Evolutionary conservation across 1,140 invertebrate species (phyloP).

Genomic region (Drosophila littoralis): DNA sequence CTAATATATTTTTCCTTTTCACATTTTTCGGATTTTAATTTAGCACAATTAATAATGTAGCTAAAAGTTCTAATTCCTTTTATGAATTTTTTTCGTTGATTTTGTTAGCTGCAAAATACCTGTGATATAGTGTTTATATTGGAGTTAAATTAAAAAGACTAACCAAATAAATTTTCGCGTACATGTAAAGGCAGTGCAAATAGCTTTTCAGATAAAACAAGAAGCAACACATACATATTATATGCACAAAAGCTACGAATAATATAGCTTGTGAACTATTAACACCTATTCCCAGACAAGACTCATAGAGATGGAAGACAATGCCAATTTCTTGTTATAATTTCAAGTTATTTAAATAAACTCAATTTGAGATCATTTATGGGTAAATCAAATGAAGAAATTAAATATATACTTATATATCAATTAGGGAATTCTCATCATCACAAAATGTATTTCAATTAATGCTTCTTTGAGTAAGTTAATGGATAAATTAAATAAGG

Average conservation of each 20-base stretch:
- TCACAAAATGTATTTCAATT: no score
- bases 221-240: conserved; percentile 27
- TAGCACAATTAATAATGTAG: not conserved
- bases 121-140: conserved; percentile 77
- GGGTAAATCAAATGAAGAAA: no score
- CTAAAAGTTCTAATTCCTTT: not conserved
- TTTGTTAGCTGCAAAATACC: conserved; percentile 38
- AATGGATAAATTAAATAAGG: no score
- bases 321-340: not conserved
- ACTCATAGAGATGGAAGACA: not conserved
- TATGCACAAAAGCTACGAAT: conserved; percentile 8
- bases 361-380: no score
- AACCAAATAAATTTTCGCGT: conserved; percentile 48
- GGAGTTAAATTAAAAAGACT: conserved; percentile 76
- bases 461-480: no score
- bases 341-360: no score
- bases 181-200: conserved; percentile 28
- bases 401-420: no score
- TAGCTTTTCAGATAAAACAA: conserved; percentile 25
- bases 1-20: not conserved
- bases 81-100: not conserved
- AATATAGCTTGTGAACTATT: conserved; percentile 23
- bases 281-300: conserved; percentile 37
- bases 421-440: no score
- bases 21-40: not conserved